Evolutionary conservation across 2,888 invertebrate species (phyloP), one percentile per base, ranked within the genome.

Genomic region (Drosophila mayaguana): DNA sequence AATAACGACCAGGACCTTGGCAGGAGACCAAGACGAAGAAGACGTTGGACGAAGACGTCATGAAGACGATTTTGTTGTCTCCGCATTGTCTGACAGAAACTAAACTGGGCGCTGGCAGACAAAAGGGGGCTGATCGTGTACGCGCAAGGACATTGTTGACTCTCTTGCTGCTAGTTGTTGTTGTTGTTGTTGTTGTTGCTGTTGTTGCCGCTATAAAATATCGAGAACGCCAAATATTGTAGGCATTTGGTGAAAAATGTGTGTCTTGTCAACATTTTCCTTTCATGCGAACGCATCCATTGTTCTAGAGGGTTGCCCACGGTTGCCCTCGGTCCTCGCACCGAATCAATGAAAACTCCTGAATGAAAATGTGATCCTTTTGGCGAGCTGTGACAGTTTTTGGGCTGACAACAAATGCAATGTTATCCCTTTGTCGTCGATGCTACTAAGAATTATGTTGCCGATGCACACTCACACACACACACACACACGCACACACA

Each of bases 81-180:
- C 89, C 89, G 79, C 71, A 75, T 90, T 90, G 89, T 90, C 89
- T 90, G 73, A 66, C 59, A 28, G 63, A 70, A 70, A 63, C 62
- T 79, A 50, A 74, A 68, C 80, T 71, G 80, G 79, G 87, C 84
- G 75, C 82, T 69, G 75, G 56, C 71, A 85, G 76, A 79, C 81
- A 89, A 84, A 91, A 90, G 88, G 89, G 86, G 90, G 90, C 90
- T 90, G 90, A 90, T 90, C 91, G 82, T 90, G 91, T 90, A 82
- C 18, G 76, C 70, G 55, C 53, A 68, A 78, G 74, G 71, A 76
- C 80, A 76, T 69, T 79, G 80, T 79, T 79, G 78, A 79, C 78
- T 79, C 70, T 80, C 53, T 34, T 46, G 25, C 59, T 25, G 28
- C 7, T 28, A 28, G 25, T 1, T 28, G 25, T 2, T 36, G 42